phyloP scores from a whole-genome alignment of 2,113 vertebrate genomes.

The Synchiropus splendidus region DNA sequence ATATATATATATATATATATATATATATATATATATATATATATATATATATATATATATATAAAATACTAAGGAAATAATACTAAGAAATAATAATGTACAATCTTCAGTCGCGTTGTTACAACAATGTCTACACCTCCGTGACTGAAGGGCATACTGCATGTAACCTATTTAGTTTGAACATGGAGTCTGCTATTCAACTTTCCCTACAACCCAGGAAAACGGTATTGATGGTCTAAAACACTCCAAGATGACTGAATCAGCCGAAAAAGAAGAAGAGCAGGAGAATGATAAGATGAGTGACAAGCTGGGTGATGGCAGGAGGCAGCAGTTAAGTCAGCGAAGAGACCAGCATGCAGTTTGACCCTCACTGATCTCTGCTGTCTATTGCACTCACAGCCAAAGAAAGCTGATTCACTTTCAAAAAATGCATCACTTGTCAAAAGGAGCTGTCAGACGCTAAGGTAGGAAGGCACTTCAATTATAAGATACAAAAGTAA shows the following conservation, averaged over 20 bases:
- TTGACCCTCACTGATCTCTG: slow-evolving; percentile 58
- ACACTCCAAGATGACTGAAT: slow-evolving; percentile 11
- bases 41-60: too few species aligned
- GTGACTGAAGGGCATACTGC: too few species aligned
- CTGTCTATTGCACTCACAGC: slow-evolving; percentile 59
- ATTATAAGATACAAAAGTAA: slow-evolving; percentile 57
- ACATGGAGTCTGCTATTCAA: too few species aligned
- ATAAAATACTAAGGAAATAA: too few species aligned
- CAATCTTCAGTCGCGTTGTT: too few species aligned
- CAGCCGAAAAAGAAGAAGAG: slow-evolving; percentile 16
- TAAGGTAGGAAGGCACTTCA: slow-evolving; percentile 62
- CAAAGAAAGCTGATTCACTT: slow-evolving; percentile 60
- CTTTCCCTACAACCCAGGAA: too few species aligned
- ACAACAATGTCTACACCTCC: too few species aligned
- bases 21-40: too few species aligned
- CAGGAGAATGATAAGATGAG: slow-evolving; percentile 52
- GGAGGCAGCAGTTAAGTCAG: slow-evolving; percentile 49
- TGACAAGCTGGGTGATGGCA: slow-evolving; percentile 53
- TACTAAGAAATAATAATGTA: too few species aligned
- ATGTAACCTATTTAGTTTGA: too few species aligned
- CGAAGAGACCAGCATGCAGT: slow-evolving; percentile 48
- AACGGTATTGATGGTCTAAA: background rate
- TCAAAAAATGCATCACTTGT: slow-evolving; percentile 62
- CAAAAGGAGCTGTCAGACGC: slow-evolving; percentile 60
- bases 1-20: too few species aligned